Percentiles rank a stretch among this genome's conserved stretches.
Conservation (phyloP, 2,113 vertebrate species). For the Dromaius novaehollandiae region DNA sequence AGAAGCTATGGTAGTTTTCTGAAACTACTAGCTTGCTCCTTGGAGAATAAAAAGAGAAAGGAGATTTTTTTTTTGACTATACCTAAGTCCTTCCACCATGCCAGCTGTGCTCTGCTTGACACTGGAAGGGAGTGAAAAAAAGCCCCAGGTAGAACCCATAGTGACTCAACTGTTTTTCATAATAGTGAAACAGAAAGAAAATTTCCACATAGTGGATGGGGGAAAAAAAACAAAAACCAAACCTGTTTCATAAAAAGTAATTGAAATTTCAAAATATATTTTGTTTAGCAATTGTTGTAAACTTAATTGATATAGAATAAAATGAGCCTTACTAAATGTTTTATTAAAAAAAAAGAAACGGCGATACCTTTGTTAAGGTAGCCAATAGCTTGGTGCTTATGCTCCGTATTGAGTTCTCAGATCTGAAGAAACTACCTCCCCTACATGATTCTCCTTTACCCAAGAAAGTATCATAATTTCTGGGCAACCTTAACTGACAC, state of each 20-base stretch:
- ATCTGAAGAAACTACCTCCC: background rate
- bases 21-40: background rate
- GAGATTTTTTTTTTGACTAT: background rate
- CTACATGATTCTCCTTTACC: background rate
- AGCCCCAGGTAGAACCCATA: background rate
- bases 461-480: background rate
- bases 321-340: background rate
- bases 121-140: background rate
- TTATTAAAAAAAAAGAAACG: background rate
- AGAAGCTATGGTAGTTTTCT: background rate
- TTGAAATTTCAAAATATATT: background rate
- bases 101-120: background rate
- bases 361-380: background rate
- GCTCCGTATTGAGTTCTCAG: background rate
- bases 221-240: background rate
- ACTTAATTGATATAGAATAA: background rate
- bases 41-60: background rate
- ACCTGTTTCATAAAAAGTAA: background rate
- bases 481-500: background rate
- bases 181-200: background rate
- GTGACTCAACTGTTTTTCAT: background rate
- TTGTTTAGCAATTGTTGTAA: background rate
- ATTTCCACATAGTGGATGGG: background rate
- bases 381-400: background rate
- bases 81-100: background rate